Evolutionary conservation across 2,113 vertebrate species (phyloP).

Genomic region (Nematolebias whitei): DNA sequence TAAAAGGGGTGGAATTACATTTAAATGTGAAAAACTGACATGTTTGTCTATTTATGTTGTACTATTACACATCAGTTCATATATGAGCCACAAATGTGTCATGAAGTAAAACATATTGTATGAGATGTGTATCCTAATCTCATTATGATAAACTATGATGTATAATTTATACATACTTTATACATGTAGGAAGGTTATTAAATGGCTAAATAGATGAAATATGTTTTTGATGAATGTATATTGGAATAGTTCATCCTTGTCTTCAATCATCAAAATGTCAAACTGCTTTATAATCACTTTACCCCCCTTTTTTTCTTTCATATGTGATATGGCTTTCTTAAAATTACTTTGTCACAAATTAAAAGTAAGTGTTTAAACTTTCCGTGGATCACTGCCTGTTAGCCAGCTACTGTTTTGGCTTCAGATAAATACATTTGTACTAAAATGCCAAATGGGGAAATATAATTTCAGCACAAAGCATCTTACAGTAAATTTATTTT

Average conservation of each 20-base stretch:
- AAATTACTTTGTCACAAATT: not conserved
- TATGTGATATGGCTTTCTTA: not conserved
- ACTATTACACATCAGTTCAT: not conserved
- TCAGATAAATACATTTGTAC: too few relatives aligned
- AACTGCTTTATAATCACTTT: not conserved
- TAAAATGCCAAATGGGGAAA: too few relatives aligned
- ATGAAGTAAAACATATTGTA: not conserved
- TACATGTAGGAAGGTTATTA: too few relatives aligned
- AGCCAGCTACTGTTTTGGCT: too few relatives aligned
- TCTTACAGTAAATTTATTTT: not conserved
- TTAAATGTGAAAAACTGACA: too few relatives aligned
- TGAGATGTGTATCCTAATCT: too few relatives aligned
- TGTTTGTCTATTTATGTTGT: not conserved
- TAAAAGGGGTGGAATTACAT: not conserved
- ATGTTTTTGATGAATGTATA: not conserved
- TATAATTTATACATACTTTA: not conserved
- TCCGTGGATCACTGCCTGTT: too few relatives aligned
- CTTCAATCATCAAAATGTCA: not conserved
- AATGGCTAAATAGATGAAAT: not conserved
- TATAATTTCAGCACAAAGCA: not conserved
- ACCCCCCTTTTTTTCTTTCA: not conserved
- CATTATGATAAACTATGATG: not conserved
- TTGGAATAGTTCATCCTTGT: not conserved
- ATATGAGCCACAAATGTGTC: not conserved
- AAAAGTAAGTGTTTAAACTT: not conserved